Evolutionary conservation across 2,113 vertebrate species (phyloP).

Genomic region (Gopherus evgoodei): DNA sequence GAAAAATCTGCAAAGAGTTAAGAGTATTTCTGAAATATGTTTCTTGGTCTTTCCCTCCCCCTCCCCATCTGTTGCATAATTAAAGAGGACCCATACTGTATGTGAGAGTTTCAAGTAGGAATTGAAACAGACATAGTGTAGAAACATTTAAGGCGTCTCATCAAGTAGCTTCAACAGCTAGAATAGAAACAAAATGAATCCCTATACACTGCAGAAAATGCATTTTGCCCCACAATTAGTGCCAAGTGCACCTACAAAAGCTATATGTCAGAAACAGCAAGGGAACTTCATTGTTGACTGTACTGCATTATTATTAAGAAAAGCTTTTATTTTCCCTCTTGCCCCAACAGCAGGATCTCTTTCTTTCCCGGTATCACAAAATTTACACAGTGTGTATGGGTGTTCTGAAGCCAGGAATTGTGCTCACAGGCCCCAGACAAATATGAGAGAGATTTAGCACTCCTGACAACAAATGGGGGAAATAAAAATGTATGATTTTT

Average conservation of each 20-base stretch:
- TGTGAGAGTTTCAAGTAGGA: not conserved
- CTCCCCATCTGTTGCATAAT: not conserved
- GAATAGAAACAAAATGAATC: conserved; percentile 4
- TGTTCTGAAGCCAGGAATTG: conserved; percentile 9
- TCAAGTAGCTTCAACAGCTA: not conserved
- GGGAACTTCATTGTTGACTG: not conserved
- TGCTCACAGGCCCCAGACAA: not conserved
- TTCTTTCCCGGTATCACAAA: conserved; percentile 14
- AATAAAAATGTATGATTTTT: conserved; percentile 15
- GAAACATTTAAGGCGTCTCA: conserved; percentile 1
- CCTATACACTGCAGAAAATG: conserved; percentile 10
- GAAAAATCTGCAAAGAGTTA: conserved; percentile 81
- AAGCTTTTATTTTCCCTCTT: not conserved
- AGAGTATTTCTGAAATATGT: conserved; percentile 3
- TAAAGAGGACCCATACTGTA: not conserved
- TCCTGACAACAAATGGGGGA: conserved; percentile 15
- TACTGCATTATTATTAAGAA: not conserved
- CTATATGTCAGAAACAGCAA: conserved; percentile 43
- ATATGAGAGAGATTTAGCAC: not conserved
- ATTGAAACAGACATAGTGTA: conserved; percentile 13
- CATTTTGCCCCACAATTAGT: conserved; percentile 57
- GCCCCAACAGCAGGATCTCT: not conserved
- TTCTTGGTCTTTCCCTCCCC: not conserved
- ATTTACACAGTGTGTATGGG: not conserved
- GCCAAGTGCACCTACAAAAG: not conserved